Evolutionary conservation across 2,113 vertebrate species (phyloP), one percentile per base, ranked within the genome.

Genomic region (Eira barbara): DNA sequence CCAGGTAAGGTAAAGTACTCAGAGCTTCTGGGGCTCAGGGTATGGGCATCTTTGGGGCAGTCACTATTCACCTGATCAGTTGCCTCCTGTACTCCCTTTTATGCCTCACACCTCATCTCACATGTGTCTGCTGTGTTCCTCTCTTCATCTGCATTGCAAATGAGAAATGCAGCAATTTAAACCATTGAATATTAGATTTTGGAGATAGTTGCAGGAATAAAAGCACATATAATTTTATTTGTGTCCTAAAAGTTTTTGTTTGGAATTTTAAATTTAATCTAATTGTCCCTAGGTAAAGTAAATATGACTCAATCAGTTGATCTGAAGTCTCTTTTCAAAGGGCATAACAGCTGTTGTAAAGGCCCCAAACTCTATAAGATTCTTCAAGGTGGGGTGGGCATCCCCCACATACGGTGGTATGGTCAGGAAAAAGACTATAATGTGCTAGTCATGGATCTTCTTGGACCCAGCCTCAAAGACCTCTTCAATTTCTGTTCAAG

Each of bases 401-500:
- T n/a, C n/a, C n/a, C n/a, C n/a, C n/a, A n/a, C n/a, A n/a, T n/a
- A n/a, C n/a, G 99, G 99, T 99, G 99, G 99, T 99, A 99, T 99
- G 99, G 99, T 95, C 99, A 99, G 98, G 99, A 99, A 98, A 99
- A 99, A 98, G 99, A 99, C 98, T 99, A 99, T 98, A 99, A 99
- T 92, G 99, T 99, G 98, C 99, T 99, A 99, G 99, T 99, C 98
- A 99, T 99, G 99, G 99, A 99, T 98, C 99, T 99, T 98, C 99
- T 99, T 47, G 99, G 99, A 90, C 99, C 99, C 96, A 99, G 99
- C 98, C 99, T 99, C 8, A 99, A 99, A 98, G 99, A 99, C 97
- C 99, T 99, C 74, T 99, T 99, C 98, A 99, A 99, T 98, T 99
- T 99, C 99, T 99, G 99, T 99, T 99, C 99, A 85, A 99, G 99